Conservation (phyloP, 2,113 vertebrate genomes). For the Melanerpes aurifrons region DNA sequence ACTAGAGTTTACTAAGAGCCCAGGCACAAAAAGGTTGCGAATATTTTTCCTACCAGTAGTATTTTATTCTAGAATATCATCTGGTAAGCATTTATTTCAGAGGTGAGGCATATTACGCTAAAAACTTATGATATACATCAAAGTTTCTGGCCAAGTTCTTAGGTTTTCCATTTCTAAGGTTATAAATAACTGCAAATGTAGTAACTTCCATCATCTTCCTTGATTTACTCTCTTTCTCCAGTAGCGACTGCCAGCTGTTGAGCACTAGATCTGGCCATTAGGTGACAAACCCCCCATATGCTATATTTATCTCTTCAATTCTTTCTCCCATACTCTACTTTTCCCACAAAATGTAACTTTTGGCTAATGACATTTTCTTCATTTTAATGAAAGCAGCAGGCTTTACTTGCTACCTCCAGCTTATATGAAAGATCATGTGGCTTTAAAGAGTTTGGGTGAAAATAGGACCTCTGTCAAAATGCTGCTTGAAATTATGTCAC, state of each 20-base stretch:
- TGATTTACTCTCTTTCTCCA: conserved; percentile 36
- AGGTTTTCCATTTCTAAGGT: conserved; percentile 21
- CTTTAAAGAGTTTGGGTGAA: not conserved
- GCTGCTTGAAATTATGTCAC: not conserved
- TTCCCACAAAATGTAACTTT: not conserved
- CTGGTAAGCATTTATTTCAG: conserved; percentile 24
- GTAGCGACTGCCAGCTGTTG: not conserved
- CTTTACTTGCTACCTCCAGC: not conserved
- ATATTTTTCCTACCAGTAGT: not conserved
- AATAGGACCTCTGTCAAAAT: not conserved
- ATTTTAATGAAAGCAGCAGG: not conserved
- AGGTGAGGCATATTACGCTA: not conserved
- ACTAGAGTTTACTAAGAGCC: not conserved
- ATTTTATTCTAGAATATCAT: conserved; percentile 17
- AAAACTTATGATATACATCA: not conserved
- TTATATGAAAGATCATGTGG: not conserved
- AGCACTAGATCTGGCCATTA: not conserved
- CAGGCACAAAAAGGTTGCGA: not conserved
- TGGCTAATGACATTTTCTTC: conserved; percentile 3
- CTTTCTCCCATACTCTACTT: not conserved
- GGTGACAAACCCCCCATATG: not conserved
- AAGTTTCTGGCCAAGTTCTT: not conserved
- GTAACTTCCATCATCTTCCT: not conserved
- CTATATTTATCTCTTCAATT: conserved; percentile 3
- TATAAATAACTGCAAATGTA: conserved; percentile 44